Conservation (phyloP, 2,113 vertebrate species). For the Climacteris rufus region DNA sequence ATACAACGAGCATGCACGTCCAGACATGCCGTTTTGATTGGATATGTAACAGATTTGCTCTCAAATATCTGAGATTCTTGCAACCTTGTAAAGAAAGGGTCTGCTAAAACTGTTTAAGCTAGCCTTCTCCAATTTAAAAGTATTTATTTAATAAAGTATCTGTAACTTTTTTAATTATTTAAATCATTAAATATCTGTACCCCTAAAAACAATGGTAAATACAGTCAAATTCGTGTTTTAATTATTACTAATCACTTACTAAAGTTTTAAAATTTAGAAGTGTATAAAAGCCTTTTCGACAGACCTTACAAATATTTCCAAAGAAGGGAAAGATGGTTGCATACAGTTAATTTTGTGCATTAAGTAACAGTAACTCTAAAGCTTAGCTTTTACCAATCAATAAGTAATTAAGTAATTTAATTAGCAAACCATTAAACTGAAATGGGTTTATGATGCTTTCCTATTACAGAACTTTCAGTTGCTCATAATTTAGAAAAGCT, state of each 20-base stretch:
- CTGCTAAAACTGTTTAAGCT: constrained; percentile 47
- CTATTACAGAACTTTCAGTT: background rate
- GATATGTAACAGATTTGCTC: constrained; percentile 54
- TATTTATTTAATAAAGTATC: constrained; percentile 7
- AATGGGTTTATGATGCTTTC: constrained; percentile 11
- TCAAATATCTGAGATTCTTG: constrained; percentile 49
- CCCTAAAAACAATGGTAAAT: background rate
- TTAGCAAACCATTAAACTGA: constrained; percentile 42
- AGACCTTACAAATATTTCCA: background rate
- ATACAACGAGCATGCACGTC: background rate
- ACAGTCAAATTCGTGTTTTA: background rate
- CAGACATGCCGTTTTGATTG: constrained; percentile 51
- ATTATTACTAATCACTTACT: background rate
- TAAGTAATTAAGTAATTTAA: constrained; percentile 54
- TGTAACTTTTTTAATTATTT: background rate
- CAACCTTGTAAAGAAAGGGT: constrained; percentile 43
- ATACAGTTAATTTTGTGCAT: background rate
- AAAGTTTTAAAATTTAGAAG: background rate
- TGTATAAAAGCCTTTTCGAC: background rate
- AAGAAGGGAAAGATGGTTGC: background rate
- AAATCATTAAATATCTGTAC: background rate
- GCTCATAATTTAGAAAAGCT: background rate
- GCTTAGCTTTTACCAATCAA: constrained; percentile 44
- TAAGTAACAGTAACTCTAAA: constrained; percentile 9
- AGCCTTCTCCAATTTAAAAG: background rate